Percentiles rank a stretch among this genome's conserved stretches.
These are phyloP conservation scores for Crotophaga sulcirostris DNA, from an alignment of 2,113 vertebrate genomes.

Conservation along the genomic window DNA sequence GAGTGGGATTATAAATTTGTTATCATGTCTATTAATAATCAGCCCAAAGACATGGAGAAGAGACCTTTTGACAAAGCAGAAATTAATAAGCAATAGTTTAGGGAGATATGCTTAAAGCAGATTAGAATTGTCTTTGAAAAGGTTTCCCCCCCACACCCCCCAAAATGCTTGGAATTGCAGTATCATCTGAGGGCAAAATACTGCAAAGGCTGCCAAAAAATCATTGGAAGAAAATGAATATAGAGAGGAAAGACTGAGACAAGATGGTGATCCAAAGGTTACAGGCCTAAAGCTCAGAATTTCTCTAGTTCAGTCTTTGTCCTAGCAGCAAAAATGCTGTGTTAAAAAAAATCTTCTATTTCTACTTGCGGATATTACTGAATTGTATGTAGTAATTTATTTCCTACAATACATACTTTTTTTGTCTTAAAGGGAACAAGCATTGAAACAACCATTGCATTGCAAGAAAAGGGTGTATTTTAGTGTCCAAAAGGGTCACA, in stretches of 20 bases:
- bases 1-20: constrained; percentile 3
- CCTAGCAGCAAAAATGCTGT: neutral
- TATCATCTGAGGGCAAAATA: neutral
- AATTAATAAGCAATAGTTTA: constrained; percentile 29
- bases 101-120: constrained; percentile 8
- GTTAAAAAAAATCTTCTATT: constrained; percentile 2
- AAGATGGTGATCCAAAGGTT: constrained; percentile 1
- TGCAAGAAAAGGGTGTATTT: neutral
- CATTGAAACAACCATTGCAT: neutral
- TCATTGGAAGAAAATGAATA: neutral
- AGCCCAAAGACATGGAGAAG: neutral
- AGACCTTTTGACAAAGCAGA: constrained; percentile 29
- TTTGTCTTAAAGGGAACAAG: neutral
- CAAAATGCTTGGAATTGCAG: neutral
- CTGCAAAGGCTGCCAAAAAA: constrained; percentile 30
- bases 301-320: neutral
- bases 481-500: neutral
- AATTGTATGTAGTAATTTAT: neutral
- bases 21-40: constrained; percentile 32
- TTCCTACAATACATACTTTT: neutral
- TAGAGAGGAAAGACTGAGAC: neutral
- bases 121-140: constrained; percentile 2
- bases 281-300: neutral
- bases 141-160: neutral
- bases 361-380: neutral